Percentiles rank a stretch among this genome's conserved stretches.
These are phyloP conservation scores for Lithophane semibrunnea DNA, from an alignment of 2,888 invertebrate genomes.

Conservation along the genomic window DNA sequence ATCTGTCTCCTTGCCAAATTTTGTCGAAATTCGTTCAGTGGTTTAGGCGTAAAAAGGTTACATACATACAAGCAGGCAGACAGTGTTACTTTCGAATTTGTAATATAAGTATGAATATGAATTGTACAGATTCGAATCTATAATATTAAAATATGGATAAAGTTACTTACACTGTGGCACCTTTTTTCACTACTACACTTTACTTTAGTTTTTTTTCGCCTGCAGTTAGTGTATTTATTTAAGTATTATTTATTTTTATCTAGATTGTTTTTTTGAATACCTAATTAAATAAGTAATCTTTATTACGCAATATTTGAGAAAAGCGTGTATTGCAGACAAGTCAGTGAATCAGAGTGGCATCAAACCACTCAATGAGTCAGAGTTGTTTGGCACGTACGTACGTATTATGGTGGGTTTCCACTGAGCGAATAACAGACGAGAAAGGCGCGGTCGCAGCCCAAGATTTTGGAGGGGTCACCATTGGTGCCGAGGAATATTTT, in stretches of 20 bases:
- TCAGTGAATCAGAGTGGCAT: not conserved
- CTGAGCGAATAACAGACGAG: not conserved
- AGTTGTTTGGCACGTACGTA: not conserved
- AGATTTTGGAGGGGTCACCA: too few relatives aligned
- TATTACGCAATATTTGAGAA: not conserved
- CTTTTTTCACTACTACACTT: not conserved
- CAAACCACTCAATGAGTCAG: too few relatives aligned
- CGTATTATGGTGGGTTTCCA: not conserved
- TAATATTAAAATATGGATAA: not conserved
- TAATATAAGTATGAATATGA: too few relatives aligned
- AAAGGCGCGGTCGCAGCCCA: too few relatives aligned
- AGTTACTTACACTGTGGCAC: not conserved
- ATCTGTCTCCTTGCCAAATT: too few relatives aligned
- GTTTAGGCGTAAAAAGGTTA: too few relatives aligned
- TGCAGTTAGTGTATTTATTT: not conserved
- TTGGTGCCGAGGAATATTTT: too few relatives aligned
- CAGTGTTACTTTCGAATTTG: too few relatives aligned
- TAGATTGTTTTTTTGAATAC: not conserved
- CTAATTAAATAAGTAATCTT: not conserved
- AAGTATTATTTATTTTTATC: not conserved
- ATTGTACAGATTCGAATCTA: too few relatives aligned
- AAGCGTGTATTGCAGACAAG: not conserved
- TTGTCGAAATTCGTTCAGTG: too few relatives aligned
- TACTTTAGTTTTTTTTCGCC: not conserved
- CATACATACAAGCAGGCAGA: too few relatives aligned